Evolutionary conservation across 2,113 vertebrate genomes (phyloP), one percentile per base, ranked within the genome.

Genomic region (Epinephelus cyanopodus): DNA sequence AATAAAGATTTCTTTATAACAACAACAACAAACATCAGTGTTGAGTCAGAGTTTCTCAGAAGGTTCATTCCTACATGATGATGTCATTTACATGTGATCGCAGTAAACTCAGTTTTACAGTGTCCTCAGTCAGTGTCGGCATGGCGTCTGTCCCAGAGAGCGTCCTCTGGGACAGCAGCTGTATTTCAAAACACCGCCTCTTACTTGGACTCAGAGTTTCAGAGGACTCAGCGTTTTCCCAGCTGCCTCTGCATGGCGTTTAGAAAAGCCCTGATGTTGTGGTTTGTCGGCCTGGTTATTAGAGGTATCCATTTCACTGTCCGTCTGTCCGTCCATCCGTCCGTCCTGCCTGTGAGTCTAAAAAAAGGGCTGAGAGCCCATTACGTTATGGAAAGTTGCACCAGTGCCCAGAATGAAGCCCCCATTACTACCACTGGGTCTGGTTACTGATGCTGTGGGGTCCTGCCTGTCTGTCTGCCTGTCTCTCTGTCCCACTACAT

Each of bases 371-470:
- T 33, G 63, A 77, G 62, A 53, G 84, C 27, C 21, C 52, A 33
- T 90, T 89, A 91, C 83, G 66, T 91, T 85, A 90, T 93, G 92
- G 90, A 94, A 94, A 93, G 72, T 91, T 92, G 90, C 79, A 50
- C 61, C 77, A 1, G 66, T 79, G 85, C 67, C 90, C 86, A 87
- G 91, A 92, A 90, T 92, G 81, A 79, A 85, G 74, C 89, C 83
- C 42, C 74, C 66, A 63, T 81, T 85, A 88, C 90, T 90, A 94
- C 88, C n/a, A 90, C 27, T 12, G 71, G 81, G 79, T 89, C 86
- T 66, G 12, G 70, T 90, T 86, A 83, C 85, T 87, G 56, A 61
- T 52, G 33, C 69, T 61, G 62, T 76, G 63, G 47, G 62, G 29
- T 0, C 0, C 66, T 39, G 68, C 45, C 65, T 13, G 27, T 58